Evolutionary conservation across 2,113 vertebrate genomes (phyloP).

Genomic region (Gopherus flavomarginatus): DNA sequence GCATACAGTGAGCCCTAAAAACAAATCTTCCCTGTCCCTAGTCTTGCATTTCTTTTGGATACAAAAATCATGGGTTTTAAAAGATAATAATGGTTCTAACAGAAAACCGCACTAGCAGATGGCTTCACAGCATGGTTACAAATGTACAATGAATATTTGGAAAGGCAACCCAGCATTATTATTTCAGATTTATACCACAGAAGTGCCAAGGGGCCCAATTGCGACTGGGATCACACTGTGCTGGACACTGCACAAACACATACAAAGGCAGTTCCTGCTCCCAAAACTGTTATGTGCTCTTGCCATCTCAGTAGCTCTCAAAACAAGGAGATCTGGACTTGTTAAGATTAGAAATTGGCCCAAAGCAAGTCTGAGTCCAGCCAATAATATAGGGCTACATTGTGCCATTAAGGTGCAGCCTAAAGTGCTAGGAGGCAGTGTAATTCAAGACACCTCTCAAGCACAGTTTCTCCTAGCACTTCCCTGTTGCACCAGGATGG

Average conservation of each 20-base stretch:
- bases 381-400: background rate
- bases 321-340: background rate
- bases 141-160: background rate
- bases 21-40: background rate
- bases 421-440: background rate
- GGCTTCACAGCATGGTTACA: background rate
- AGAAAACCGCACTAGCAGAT: background rate
- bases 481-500: background rate
- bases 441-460: background rate
- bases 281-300: background rate
- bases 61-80: background rate
- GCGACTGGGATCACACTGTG: background rate
- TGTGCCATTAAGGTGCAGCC: background rate
- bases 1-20: background rate
- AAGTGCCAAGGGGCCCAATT: background rate
- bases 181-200: background rate
- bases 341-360: background rate
- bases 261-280: background rate
- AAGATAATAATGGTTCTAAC: background rate
- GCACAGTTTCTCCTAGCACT: background rate
- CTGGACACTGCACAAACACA: background rate
- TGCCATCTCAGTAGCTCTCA: background rate
- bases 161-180: background rate
- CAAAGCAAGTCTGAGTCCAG: background rate
- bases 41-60: background rate